Evolutionary conservation across 2,113 vertebrate species (phyloP), one percentile per base, ranked within the genome.

Genomic region (Dipodomys merriami): DNA sequence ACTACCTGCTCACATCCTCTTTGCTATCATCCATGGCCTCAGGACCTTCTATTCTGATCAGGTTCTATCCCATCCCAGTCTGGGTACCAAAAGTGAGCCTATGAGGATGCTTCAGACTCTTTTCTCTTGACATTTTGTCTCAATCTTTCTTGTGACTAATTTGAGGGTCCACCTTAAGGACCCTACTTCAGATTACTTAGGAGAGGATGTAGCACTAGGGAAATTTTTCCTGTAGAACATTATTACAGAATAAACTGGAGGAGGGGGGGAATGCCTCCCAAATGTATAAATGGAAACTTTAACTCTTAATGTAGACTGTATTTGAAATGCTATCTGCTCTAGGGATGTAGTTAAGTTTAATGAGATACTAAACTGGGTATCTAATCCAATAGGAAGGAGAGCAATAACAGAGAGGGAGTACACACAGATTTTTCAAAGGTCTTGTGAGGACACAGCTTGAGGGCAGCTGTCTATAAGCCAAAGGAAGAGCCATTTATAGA

Each of bases 1-100:
- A 16, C 0, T 4, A 13, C 20, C 8, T 16, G 19, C 15, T 86
- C 23, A 33, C 30, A 5, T 13, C 15, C 12, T 16, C 5, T 13
- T 57, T 39, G 19, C 13, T 19, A 4, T 35, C 53, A 15, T 0
- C 1, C 1, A 35, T 7, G 0, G 10, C 90, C 6, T 49, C 4
- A 44, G 27, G 7, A 65, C 3, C 20, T 49, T 67, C 49, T 69
- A 5, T 27, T 30, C 23, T 19, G 23, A 79, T 0, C 16, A 27
- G 67, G 53, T 30, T n/a, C n/a, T 8, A 71, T 27, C 11, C 20
- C 10, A 0, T 33, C 6, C n/a, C 23, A 30, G 10, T 46, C 68
- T 27, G 9, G 57, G 4, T 27, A 19, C 6, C 7, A 1, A 53
- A 39, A 39, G 18, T 46, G 27, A 19, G 16, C 27, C 64, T 23